Evolutionary conservation across 2,113 vertebrate genomes (phyloP).

Genomic region (Trogon surrucura): DNA sequence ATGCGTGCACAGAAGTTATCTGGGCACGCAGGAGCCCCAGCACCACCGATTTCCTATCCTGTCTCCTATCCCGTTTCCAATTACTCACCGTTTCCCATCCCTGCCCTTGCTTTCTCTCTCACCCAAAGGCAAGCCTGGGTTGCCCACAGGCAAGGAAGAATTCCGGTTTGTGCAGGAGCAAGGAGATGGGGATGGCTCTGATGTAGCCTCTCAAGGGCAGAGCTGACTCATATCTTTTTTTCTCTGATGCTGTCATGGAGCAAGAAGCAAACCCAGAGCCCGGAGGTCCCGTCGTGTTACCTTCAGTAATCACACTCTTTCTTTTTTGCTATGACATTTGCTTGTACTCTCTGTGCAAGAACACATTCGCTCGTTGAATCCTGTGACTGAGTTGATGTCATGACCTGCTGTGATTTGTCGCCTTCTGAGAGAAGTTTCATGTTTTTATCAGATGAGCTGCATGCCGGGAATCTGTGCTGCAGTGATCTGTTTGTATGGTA

Average conservation of each 20-base stretch:
- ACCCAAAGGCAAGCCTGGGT: background rate
- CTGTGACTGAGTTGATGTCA: background rate
- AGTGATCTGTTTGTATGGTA: slow-evolving; percentile 65
- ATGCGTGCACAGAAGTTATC: background rate
- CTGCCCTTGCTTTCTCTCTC: background rate
- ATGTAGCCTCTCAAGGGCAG: background rate
- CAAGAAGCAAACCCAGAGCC: background rate
- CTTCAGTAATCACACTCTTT: accelerated
- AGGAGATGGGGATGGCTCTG: background rate
- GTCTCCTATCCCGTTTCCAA: background rate
- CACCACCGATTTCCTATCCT: background rate
- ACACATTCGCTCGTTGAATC: background rate
- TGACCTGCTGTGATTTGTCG: background rate
- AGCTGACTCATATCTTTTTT: background rate
- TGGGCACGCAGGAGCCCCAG: background rate
- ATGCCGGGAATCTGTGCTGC: slow-evolving; percentile 55
- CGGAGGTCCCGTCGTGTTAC: background rate
- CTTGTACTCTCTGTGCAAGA: background rate
- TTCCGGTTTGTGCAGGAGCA: background rate
- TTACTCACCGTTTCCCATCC: background rate
- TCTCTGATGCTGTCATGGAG: background rate
- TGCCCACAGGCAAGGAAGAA: background rate
- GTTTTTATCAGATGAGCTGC: slow-evolving; percentile 31
- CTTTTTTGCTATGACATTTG: background rate
- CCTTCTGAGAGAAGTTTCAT: background rate